Conservation (phyloP, 2,797 vertebrate species). For the Melanogrammus aeglefinus region DNA sequence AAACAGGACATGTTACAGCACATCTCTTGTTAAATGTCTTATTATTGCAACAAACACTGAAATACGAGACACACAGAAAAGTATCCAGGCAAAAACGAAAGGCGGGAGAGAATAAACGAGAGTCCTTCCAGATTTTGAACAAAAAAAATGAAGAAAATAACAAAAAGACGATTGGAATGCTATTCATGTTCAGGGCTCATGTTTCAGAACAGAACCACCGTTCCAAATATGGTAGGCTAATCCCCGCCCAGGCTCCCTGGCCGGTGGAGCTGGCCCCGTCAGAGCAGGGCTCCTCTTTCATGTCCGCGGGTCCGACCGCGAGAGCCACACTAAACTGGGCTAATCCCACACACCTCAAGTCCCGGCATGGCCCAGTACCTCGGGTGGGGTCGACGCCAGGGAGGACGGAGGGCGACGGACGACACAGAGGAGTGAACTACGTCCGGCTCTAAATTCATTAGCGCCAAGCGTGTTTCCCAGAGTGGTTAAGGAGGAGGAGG, state of each 20-base stretch:
- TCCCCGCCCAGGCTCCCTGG: constrained; percentile 28
- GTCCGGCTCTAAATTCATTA: constrained; percentile 26
- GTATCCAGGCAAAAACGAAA: neutral
- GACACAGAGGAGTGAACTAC: constrained; percentile 13
- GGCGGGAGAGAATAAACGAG: neutral
- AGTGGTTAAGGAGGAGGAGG: constrained; percentile 11
- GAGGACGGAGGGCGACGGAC: constrained; percentile 7
- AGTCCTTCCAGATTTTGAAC: neutral
- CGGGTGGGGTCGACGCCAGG: constrained; percentile 24
- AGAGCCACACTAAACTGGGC: constrained; percentile 41
- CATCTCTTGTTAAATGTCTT: no score
- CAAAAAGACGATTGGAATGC: constrained; percentile 8
- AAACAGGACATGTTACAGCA: no score
- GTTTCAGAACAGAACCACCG: constrained; percentile 15
- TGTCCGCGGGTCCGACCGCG: constrained; percentile 40
- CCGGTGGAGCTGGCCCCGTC: constrained; percentile 26
- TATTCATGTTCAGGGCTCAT: constrained; percentile 14
- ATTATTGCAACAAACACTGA: no score
- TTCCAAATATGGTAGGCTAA: constrained; percentile 32
- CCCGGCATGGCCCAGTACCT: constrained; percentile 14
- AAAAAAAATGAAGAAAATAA: constrained; percentile 2
- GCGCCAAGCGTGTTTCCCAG: constrained; percentile 10
- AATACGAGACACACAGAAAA: neutral
- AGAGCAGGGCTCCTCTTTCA: constrained; percentile 32
- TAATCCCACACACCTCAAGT: constrained; percentile 43